Evolutionary conservation across 2,797 vertebrate genomes (phyloP).

Genomic region (Discoglossus pictus): DNA sequence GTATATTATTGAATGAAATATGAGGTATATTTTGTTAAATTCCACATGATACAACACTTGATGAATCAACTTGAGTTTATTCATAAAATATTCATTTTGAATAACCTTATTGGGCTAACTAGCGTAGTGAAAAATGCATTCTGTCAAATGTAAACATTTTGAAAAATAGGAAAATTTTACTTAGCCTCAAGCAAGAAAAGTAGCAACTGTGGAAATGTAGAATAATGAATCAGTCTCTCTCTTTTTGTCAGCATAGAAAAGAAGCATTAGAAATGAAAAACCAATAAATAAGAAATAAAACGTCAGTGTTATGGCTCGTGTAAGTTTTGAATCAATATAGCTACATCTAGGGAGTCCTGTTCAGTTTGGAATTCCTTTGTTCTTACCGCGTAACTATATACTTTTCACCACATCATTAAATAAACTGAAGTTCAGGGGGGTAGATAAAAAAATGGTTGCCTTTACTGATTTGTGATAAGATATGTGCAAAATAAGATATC

Average conservation of each 20-base stretch:
- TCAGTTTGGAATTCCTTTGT: background rate
- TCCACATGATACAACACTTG: slow-evolving; percentile 8
- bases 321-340: slow-evolving; percentile 35
- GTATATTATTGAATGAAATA: too few species aligned
- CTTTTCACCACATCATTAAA: too few species aligned
- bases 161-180: slow-evolving; percentile 36
- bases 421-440: too few species aligned
- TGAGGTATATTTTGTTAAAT: slow-evolving; percentile 18
- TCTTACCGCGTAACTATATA: too few species aligned
- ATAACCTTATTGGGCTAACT: slow-evolving; percentile 44
- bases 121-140: slow-evolving; percentile 45
- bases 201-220: slow-evolving; percentile 31
- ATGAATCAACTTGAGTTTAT: slow-evolving; percentile 31
- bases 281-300: slow-evolving; percentile 48
- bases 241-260: slow-evolving; percentile 39
- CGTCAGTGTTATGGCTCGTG: slow-evolving; percentile 14
- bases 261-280: slow-evolving; percentile 28
- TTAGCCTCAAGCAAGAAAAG: slow-evolving; percentile 41
- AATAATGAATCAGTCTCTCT: slow-evolving; percentile 43
- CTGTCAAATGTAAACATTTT: slow-evolving; percentile 47
- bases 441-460: too few species aligned
- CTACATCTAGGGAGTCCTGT: slow-evolving; percentile 4
- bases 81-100: slow-evolving; percentile 49
- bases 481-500: too few species aligned
- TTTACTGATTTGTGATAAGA: too few species aligned